Evolutionary conservation across 2,797 vertebrate genomes (phyloP), one percentile per base, ranked within the genome.

Genomic region (Myotis daubentonii): DNA sequence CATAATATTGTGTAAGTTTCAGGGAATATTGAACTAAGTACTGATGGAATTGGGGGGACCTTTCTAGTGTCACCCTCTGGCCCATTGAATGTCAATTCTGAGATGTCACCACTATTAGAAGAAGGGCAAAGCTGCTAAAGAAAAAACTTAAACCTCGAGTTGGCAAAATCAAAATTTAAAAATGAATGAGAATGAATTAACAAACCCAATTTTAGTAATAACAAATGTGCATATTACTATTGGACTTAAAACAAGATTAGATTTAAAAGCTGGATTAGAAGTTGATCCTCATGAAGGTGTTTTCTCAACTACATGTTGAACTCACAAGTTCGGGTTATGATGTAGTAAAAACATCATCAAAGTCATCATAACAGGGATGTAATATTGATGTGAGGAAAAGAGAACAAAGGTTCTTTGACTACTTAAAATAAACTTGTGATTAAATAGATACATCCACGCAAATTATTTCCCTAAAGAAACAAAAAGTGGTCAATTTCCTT

Each of bases 281-380:
- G 22, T 13, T 25, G 4, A 28, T 9, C 12, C 47, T 33, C 13
- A 65, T 1, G 16, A 51, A 33, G 25, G 36, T 1, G 3, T 15
- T 2, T 9, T 10, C 6, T 8, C 3, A 22, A 3, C 44, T 6
- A 3, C 8, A 12, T 4, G 17, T 5, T 17, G 65, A 28, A 8
- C 19, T 13, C 22, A 22, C 22, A 5, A 28, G 38, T 66, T 65
- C 3, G 5, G 3, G 17, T 28, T 12, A 30, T 4, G 12, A 16
- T 1, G n/a, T 8, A 10, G 8, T 6, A 4, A 47, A 47, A 36
- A 9, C 9, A 17, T 49, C 19, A 38, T 5, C 55, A 1, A 3
- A 38, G 33, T 19, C 65, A 44, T 10, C 0, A 0, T 44, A 10
- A n/a, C 41, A 5, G n/a, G 41, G 19, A 76, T 9, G 44, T 4